A percentile compares a stretch with the other conserved stretches of the same genome.
Conservation (phyloP, 1,140 invertebrate species). For the Drosophila sulfurigaster region DNA sequence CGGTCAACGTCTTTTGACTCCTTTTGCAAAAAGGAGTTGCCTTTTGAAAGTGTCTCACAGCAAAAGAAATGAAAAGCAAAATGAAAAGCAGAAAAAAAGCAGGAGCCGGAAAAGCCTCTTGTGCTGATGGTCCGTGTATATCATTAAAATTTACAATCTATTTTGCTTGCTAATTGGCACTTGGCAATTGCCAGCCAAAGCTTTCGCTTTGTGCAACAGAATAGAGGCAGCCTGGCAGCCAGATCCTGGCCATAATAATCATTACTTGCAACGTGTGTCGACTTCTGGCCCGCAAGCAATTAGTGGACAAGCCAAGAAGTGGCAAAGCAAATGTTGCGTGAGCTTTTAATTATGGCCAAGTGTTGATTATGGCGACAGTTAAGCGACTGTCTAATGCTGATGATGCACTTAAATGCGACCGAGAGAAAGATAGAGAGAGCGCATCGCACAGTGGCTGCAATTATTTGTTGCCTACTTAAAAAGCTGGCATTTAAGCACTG, state of each 20-base stretch:
- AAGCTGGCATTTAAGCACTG: constrained; percentile 48
- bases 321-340: constrained; percentile 48
- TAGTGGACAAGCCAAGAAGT: constrained; percentile 56
- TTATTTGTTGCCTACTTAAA: constrained; percentile 47
- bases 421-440: background rate
- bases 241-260: constrained; percentile 72
- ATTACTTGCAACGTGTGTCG: constrained; percentile 64
- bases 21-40: constrained; percentile 40
- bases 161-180: constrained; percentile 83
- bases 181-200: constrained; percentile 55
- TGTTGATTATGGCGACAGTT: constrained; percentile 48
- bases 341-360: constrained; percentile 60
- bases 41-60: constrained; percentile 34
- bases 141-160: constrained; percentile 83
- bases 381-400: constrained; percentile 34
- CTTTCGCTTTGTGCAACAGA: constrained; percentile 49
- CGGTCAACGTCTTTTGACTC: constrained; percentile 78
- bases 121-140: constrained; percentile 50
- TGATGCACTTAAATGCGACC: constrained; percentile 18
- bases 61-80: constrained; percentile 36
- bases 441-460: constrained; percentile 12
- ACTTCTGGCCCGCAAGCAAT: constrained; percentile 48
- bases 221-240: constrained; percentile 23
- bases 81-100: constrained; percentile 4
- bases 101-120: constrained; percentile 21